These are phyloP conservation scores for Myotis pilosus DNA, from an alignment of 2,797 vertebrate genomes.

Conservation along the genomic window DNA sequence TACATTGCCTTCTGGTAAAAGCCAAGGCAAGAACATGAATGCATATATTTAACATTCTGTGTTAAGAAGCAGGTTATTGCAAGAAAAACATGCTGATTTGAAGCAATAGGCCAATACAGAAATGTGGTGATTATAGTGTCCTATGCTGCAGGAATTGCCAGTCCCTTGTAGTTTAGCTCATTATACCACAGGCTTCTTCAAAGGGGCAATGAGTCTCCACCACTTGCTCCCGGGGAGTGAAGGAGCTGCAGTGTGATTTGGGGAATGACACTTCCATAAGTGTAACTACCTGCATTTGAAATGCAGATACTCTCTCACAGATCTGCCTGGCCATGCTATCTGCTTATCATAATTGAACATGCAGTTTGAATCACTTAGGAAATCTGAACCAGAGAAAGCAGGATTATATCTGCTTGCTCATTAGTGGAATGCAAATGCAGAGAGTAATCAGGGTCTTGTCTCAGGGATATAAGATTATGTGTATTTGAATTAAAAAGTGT, in stretches of 20 bases:
- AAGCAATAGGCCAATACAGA: slow-evolving; percentile 42
- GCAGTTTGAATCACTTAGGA: not conserved
- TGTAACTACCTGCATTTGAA: not conserved
- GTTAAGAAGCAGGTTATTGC: slow-evolving; percentile 29
- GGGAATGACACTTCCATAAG: not conserved
- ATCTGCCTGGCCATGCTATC: not conserved
- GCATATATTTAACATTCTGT: slow-evolving; percentile 50
- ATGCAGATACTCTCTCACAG: not conserved
- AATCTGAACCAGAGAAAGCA: not conserved
- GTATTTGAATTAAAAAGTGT: not conserved
- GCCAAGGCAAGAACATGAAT: slow-evolving; percentile 4
- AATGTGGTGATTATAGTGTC: slow-evolving; percentile 16
- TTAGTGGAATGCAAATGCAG: not conserved
- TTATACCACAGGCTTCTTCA: slow-evolving; percentile 45
- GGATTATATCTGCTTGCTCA: not conserved
- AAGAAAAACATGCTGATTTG: slow-evolving; percentile 52
- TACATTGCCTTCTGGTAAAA: slow-evolving; percentile 31
- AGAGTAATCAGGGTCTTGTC: not conserved
- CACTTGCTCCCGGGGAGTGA: not conserved
- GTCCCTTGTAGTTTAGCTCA: not conserved
- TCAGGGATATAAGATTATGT: not conserved
- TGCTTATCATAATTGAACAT: not conserved
- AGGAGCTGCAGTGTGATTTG: slow-evolving; percentile 1
- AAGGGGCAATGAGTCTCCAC: slow-evolving; percentile 13
- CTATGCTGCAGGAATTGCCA: not conserved